Percentiles rank a stretch among this genome's conserved stretches.
phyloP scores from a whole-genome alignment of 2,113 vertebrate genomes.

The Aythya baeri region DNA sequence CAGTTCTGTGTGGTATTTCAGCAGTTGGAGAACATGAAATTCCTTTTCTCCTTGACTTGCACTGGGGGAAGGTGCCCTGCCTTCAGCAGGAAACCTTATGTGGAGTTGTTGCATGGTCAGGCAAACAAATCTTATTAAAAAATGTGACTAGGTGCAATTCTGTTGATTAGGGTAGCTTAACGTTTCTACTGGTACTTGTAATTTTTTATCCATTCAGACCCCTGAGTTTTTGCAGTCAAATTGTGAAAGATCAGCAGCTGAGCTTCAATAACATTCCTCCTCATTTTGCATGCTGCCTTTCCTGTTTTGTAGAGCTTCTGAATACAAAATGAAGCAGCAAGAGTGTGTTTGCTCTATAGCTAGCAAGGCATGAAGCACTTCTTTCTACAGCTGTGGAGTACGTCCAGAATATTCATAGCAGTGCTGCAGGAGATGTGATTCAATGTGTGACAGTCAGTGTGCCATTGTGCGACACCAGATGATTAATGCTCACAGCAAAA shows the following conservation, averaged over 20 bases:
- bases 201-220: background rate
- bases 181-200: background rate
- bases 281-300: slow-evolving; percentile 29
- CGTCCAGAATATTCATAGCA: slow-evolving; percentile 16
- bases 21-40: background rate
- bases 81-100: background rate
- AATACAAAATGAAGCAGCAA: slow-evolving; percentile 48
- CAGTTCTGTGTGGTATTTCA: background rate
- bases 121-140: background rate
- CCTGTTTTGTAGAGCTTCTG: slow-evolving; percentile 23
- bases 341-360: background rate
- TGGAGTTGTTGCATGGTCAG: background rate
- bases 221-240: background rate
- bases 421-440: background rate
- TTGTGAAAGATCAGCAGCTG: background rate
- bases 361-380: slow-evolving; percentile 42
- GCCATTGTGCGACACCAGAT: slow-evolving; percentile 1
- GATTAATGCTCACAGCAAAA: slow-evolving; percentile 49
- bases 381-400: slow-evolving; percentile 9
- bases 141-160: background rate
- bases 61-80: background rate
- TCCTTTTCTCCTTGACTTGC: background rate
- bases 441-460: slow-evolving; percentile 15
- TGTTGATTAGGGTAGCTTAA: background rate
- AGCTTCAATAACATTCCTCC: background rate